A percentile compares a stretch with the other conserved stretches of the same genome.
phyloP scores from a whole-genome alignment of 2,888 invertebrate genomes.

The Ochlodes sylvanus region DNA sequence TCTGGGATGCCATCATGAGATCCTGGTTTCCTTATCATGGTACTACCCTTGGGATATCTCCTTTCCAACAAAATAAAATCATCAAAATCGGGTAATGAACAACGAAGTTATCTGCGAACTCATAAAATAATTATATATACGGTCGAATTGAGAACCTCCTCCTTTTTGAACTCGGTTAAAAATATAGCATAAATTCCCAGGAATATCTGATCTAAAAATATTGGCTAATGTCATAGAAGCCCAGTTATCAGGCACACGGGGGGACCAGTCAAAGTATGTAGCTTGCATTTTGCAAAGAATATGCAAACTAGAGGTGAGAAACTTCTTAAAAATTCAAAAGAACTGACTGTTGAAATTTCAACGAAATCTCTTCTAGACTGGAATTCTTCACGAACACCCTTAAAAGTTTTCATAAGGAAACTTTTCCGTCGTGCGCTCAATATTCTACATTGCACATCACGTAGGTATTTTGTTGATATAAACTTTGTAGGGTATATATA shows the following conservation, averaged over 20 bases:
- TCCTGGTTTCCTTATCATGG: no score
- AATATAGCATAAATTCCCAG: background rate
- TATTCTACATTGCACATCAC: conserved; percentile 12
- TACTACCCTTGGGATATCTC: no score
- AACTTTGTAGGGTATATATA: background rate
- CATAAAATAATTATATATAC: no score
- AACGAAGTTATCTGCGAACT: no score
- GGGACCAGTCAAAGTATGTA: background rate
- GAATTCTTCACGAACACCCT: conserved; percentile 62
- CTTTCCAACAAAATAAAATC: no score
- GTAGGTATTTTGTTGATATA: conserved; percentile 1
- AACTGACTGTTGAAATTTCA: conserved; percentile 50
- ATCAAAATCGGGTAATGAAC: no score
- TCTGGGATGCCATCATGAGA: no score
- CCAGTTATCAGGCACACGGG: background rate
- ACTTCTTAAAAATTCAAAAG: conserved; percentile 52
- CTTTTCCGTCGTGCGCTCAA: conserved; percentile 47
- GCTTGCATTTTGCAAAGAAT: conserved; percentile 26
- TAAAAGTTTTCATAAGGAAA: conserved; percentile 70
- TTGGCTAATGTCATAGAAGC: background rate
- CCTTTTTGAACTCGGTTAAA: no score
- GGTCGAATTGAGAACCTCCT: no score
- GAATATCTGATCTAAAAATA: background rate
- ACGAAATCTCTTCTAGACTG: conserved; percentile 57
- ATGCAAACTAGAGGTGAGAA: conserved; percentile 43